Evolutionary conservation across 2,888 invertebrate species (phyloP).

Genomic region (Drosophila paranaensis): DNA sequence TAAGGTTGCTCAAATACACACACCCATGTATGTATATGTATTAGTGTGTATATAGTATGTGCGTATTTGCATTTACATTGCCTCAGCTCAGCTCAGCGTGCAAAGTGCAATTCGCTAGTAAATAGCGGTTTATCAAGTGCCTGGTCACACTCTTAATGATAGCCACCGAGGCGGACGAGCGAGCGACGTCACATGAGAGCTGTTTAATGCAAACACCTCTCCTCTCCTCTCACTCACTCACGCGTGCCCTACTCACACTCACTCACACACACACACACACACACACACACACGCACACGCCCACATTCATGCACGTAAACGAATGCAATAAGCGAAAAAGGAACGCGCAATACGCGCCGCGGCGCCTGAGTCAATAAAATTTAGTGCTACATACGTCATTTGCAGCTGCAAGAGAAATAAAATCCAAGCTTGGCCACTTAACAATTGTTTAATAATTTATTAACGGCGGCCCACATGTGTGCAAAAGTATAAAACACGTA

Average conservation of each 20-base stretch:
- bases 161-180: conserved; percentile 7
- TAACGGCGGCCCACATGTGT: conserved; percentile 16
- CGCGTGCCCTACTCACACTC: conserved; percentile 41
- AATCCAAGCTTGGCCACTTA: conserved; percentile 29
- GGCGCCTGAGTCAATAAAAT: conserved; percentile 39
- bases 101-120: conserved; percentile 64
- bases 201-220: conserved; percentile 34
- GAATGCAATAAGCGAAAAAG: conserved; percentile 41
- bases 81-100: conserved; percentile 19
- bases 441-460: conserved; percentile 39
- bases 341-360: conserved; percentile 35
- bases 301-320: conserved; percentile 1
- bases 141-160: conserved; percentile 44
- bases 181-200: conserved; percentile 49
- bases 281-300: background rate
- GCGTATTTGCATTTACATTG: conserved; percentile 38
- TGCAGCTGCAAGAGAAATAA: conserved; percentile 12
- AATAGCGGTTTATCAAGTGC: conserved; percentile 46
- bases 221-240: conserved; percentile 26
- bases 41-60: background rate
- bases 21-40: conserved; percentile 11
- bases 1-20: conserved; percentile 19
- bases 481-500: conserved; percentile 36
- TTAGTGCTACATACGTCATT: conserved; percentile 40
- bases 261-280: conserved; percentile 4